Evolutionary conservation across 1,140 invertebrate species (phyloP).

Genomic region (Cotesia vestalis): DNA sequence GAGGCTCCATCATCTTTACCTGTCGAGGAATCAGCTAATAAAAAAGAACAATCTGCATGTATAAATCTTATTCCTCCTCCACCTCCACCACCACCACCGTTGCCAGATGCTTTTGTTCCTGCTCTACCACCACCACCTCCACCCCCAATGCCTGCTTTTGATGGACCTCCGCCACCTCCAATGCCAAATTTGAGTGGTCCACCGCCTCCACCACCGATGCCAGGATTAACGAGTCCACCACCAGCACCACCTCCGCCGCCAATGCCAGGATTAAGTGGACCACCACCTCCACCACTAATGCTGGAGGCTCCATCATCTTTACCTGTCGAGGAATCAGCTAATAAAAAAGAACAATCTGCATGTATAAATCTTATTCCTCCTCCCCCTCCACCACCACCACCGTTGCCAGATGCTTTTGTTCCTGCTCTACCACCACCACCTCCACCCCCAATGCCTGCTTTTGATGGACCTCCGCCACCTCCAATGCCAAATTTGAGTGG

Average conservation of each 20-base stretch:
- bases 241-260: conserved; percentile 75
- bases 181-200: conserved; percentile 53
- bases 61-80: conserved; percentile 48
- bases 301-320: conserved; percentile 67
- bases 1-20: conserved; percentile 66
- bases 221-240: conserved; percentile 59
- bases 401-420: conserved; percentile 54
- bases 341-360: conserved; percentile 62
- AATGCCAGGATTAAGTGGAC: conserved; percentile 57
- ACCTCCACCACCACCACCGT: conserved; percentile 54
- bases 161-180: conserved; percentile 59
- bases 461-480: conserved; percentile 51
- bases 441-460: conserved; percentile 47
- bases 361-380: conserved; percentile 48
- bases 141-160: conserved; percentile 44
- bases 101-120: conserved; percentile 55
- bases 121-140: conserved; percentile 63
- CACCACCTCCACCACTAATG: conserved; percentile 54
- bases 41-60: conserved; percentile 61
- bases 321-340: conserved; percentile 37
- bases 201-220: conserved; percentile 58
- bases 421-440: conserved; percentile 65
- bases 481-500: conserved; percentile 59
- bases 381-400: conserved; percentile 53
- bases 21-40: conserved; percentile 37